Evolutionary conservation across 2,888 invertebrate species (phyloP).

Genomic region (Papilio gigon): DNA sequence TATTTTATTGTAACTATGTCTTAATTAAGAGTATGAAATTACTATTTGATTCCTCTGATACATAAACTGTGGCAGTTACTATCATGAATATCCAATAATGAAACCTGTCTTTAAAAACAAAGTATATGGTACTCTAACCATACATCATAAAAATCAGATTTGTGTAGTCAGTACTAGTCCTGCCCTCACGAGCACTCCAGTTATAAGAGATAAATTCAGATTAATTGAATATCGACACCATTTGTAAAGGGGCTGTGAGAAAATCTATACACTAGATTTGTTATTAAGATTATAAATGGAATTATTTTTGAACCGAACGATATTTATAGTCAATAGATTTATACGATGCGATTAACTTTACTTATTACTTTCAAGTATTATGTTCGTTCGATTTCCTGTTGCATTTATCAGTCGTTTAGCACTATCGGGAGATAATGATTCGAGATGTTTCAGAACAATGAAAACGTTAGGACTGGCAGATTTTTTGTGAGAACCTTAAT

Average conservation of each 20-base stretch:
- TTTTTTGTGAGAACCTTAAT: too few species aligned
- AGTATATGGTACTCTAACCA: not conserved
- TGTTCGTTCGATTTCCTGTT: slow-evolving; percentile 14
- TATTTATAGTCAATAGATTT: slow-evolving; percentile 41
- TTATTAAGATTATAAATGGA: slow-evolving; percentile 74
- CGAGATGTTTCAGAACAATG: not conserved
- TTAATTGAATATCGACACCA: slow-evolving; percentile 71
- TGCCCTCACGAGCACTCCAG: slow-evolving; percentile 53
- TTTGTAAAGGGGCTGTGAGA: slow-evolving; percentile 67
- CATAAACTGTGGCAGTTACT: too few species aligned
- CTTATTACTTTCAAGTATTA: slow-evolving; percentile 32
- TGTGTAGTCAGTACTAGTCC: slow-evolving; percentile 28
- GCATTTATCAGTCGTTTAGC: slow-evolving; percentile 9
- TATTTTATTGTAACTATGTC: not conserved
- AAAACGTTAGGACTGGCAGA: too few species aligned
- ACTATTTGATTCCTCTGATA: not conserved
- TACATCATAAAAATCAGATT: slow-evolving; percentile 36
- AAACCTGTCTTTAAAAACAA: not conserved
- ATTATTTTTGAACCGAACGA: slow-evolving; percentile 58
- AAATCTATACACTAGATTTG: slow-evolving; percentile 69
- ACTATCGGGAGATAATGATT: not conserved
- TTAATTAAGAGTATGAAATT: not conserved
- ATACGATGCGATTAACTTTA: slow-evolving; percentile 22
- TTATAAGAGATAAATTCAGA: slow-evolving; percentile 60
- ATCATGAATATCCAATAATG: not conserved